These are phyloP conservation scores for Drosophila pseudotakahashii DNA, from an alignment of 2,888 invertebrate genomes.

Conservation along the genomic window DNA sequence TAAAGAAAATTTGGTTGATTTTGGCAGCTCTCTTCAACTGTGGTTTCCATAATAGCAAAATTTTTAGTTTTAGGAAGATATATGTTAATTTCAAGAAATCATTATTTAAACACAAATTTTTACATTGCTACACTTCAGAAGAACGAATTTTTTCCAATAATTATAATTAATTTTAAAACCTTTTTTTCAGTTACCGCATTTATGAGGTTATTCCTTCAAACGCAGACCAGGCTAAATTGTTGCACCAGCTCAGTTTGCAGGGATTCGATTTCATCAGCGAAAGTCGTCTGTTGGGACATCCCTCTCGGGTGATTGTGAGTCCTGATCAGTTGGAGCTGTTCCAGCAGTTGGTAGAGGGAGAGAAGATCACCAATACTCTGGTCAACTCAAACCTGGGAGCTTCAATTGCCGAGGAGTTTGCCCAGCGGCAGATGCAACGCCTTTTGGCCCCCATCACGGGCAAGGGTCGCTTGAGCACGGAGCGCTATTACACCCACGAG, in stretches of 20 bases:
- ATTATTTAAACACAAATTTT: too few relatives aligned
- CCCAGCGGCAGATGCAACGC: constrained; percentile 53
- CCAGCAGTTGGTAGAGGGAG: constrained; percentile 44
- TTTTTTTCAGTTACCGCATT: constrained; percentile 63
- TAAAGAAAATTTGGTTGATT: too few relatives aligned
- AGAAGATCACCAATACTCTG: constrained; percentile 49
- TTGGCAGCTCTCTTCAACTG: too few relatives aligned
- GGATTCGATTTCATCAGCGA: constrained; percentile 75
- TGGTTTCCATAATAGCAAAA: too few relatives aligned
- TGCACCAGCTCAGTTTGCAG: constrained; percentile 54
- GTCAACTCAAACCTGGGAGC: constrained; percentile 70
- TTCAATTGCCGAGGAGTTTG: constrained; percentile 68
- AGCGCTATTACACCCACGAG: constrained; percentile 73
- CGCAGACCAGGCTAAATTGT: constrained; percentile 51
- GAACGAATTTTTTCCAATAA: too few relatives aligned
- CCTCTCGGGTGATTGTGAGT: constrained; percentile 72
- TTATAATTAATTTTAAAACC: too few relatives aligned
- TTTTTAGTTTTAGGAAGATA: too few relatives aligned
- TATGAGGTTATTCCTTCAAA: constrained; percentile 68
- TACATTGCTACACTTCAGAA: too few relatives aligned
- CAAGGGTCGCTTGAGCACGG: constrained; percentile 69
- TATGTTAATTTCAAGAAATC: too few relatives aligned
- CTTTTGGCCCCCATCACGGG: constrained; percentile 56
- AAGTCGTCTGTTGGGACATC: constrained; percentile 51
- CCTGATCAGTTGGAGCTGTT: constrained; percentile 65